Evolutionary conservation across 1,140 invertebrate species (phyloP), one percentile per base, ranked within the genome.

Genomic region (Brachionus manjavacas): DNA sequence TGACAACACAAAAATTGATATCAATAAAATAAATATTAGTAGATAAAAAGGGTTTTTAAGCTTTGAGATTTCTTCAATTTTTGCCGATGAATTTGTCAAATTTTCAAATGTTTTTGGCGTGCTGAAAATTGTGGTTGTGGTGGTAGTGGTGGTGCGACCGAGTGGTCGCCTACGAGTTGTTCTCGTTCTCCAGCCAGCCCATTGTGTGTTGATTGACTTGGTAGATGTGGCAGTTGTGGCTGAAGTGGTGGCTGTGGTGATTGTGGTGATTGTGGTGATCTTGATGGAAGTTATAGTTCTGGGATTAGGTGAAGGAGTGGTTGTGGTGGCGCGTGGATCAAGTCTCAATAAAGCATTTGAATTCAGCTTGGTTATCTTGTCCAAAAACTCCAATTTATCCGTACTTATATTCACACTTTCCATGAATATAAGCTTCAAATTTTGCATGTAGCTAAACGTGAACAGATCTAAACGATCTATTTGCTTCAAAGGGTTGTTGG

Each of bases 401-500:
- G 8, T 1, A 23, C 68, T 72, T 20, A 72, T 72, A 7, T 72
- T 72, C 16, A 72, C 68, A 72, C 39, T 72, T 23, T 72, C n/a
- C 35, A 72, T 43, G 28, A 72, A 72, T 8, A 72, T 41, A 9
- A 72, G 39, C 68, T 72, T 72, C 16, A 72, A 72, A 20, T 41
- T 72, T 72, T 80, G 76, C 43, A 31, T 49, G 39, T 80, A 52
- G 20, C n/a, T 52, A 1, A 80, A 31, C n/a, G 55, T 25, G 20
- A 80, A 80, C 39, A 80, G 43, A 35, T 80, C 76, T 25, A 80
- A 41, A 1, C 39, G 14, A 39, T 55, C 76, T 31, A 80, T 64
- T 64, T 80, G 76, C 31, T 64, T 55, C 9, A 80, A 16, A 12
- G 76, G 76, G 31, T 80, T 80, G 39, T 64, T 64, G 28, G 49